These are phyloP conservation scores for Eulemur rubriventer DNA, from an alignment of 2,797 vertebrate genomes.

Conservation along the genomic window DNA sequence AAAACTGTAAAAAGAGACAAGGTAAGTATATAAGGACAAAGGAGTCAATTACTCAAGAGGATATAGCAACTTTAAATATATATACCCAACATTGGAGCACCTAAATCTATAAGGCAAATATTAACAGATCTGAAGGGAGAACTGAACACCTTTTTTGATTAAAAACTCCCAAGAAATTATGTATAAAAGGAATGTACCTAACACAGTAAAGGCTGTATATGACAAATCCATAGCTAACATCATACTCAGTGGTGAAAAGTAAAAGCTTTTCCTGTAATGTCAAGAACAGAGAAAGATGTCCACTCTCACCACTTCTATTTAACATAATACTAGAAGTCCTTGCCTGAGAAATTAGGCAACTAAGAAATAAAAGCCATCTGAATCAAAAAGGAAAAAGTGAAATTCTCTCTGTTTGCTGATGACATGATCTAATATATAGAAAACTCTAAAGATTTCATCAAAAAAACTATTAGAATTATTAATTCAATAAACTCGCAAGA, in stretches of 20 bases:
- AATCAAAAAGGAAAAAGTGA: background rate
- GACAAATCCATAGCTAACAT: background rate
- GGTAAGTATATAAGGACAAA: background rate
- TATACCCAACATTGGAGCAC: background rate
- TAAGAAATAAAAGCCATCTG: background rate
- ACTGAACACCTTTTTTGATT: background rate
- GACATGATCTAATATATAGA: background rate
- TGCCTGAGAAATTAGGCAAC: background rate
- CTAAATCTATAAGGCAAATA: background rate
- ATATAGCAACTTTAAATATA: background rate
- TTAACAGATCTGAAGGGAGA: background rate
- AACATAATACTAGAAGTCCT: background rate
- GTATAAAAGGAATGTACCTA: background rate
- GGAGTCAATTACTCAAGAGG: background rate
- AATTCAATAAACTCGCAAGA: background rate
- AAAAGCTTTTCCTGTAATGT: background rate
- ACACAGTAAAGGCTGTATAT: background rate
- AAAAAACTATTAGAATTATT: background rate
- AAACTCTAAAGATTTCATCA: background rate
- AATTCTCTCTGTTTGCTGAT: background rate
- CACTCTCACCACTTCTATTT: background rate
- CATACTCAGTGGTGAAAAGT: background rate
- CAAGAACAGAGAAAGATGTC: background rate
- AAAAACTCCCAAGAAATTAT: background rate
- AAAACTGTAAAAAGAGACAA: background rate